Evolutionary conservation across 2,113 vertebrate species (phyloP).

Genomic region (Phainopepla nitens): DNA sequence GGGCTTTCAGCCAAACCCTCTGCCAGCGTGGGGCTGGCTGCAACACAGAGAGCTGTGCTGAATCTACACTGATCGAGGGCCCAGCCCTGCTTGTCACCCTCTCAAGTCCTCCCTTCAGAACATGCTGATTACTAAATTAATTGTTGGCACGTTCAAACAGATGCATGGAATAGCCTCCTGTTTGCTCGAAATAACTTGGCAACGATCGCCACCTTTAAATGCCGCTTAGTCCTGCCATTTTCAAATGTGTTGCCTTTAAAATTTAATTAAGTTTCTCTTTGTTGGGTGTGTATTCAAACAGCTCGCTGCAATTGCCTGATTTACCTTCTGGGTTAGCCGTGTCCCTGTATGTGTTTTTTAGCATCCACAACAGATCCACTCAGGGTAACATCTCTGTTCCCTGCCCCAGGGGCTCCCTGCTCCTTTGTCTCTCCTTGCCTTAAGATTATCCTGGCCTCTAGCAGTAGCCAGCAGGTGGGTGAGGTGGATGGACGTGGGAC

Average conservation of each 20-base stretch:
- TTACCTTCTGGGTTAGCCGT: not conserved
- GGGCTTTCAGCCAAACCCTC: not conserved
- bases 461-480: fast-evolving
- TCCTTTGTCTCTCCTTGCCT: not conserved
- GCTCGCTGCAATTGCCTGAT: not conserved
- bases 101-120: not conserved
- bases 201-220: not conserved
- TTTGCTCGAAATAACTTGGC: not conserved
- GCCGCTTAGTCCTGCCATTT: not conserved
- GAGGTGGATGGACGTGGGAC: not conserved
- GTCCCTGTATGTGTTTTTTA: not conserved
- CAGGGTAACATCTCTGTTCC: not conserved
- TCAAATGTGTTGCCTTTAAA: not conserved
- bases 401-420: not conserved
- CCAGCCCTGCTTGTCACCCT: not conserved
- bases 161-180: not conserved
- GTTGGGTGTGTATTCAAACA: not conserved
- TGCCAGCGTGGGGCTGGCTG: fast-evolving
- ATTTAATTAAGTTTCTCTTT: slow-evolving; percentile 2
- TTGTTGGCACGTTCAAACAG: not conserved
- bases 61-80: not conserved
- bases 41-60: fast-evolving
- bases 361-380: not conserved
- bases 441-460: not conserved
- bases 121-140: not conserved